phyloP scores from a whole-genome alignment of 2,888 invertebrate genomes.

The Parapristionchus giblindavisi region DNA sequence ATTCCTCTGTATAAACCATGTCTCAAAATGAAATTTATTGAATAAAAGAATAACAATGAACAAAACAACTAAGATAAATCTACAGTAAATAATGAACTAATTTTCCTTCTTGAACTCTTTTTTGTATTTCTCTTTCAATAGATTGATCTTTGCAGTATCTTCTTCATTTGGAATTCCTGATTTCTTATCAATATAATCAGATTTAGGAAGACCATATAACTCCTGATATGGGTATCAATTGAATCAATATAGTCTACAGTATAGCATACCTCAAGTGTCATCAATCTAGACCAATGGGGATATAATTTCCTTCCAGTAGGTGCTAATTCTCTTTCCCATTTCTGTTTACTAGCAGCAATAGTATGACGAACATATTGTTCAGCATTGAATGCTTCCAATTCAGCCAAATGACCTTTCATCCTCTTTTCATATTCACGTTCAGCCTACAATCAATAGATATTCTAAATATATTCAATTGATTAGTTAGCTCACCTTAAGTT shows the following conservation, averaged over 20 bases:
- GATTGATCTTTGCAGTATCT: slow-evolving; percentile 57
- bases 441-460: slow-evolving; percentile 44
- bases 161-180: slow-evolving; percentile 62
- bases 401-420: slow-evolving; percentile 61
- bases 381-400: slow-evolving; percentile 61
- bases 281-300: slow-evolving; percentile 67
- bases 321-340: slow-evolving; percentile 62
- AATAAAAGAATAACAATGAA: slow-evolving; percentile 1
- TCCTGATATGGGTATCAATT: slow-evolving; percentile 33
- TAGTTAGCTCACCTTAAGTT: slow-evolving; percentile 50
- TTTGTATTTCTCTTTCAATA: slow-evolving; percentile 58
- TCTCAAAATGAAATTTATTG: not conserved
- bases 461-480: not conserved
- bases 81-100: too few species aligned
- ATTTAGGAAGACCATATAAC: slow-evolving; percentile 55
- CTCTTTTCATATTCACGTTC: slow-evolving; percentile 61
- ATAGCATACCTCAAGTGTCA: slow-evolving; percentile 63
- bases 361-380: slow-evolving; percentile 63
- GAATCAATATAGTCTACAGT: not conserved
- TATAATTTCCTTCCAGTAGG: slow-evolving; percentile 64
- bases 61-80: too few species aligned
- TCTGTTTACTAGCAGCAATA: slow-evolving; percentile 47
- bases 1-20: not conserved
- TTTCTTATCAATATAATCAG: slow-evolving; percentile 65
- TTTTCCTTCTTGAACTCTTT: slow-evolving; percentile 43